Conservation (phyloP, 2,113 vertebrate genomes). For the Nicator chloris region DNA sequence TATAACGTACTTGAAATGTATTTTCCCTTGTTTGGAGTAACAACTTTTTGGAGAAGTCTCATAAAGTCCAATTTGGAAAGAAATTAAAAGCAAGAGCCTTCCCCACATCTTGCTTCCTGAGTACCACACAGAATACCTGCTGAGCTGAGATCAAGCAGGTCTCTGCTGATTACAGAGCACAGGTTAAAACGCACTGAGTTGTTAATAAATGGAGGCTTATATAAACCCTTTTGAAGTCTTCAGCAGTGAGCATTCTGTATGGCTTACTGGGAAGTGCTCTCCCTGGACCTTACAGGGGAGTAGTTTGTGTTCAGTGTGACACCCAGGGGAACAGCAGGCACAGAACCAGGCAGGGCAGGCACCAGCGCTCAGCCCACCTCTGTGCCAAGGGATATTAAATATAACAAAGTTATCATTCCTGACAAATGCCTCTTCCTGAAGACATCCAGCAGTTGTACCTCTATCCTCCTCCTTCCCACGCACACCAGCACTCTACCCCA, state of each 20-base stretch:
- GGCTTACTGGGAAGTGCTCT: not conserved
- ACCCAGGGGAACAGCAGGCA: not conserved
- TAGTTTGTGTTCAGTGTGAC: not conserved
- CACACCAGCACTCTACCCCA: not conserved
- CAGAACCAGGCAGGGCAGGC: not conserved
- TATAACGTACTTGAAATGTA: slow-evolving; percentile 36
- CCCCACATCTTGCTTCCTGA: slow-evolving; percentile 9
- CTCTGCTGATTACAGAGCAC: not conserved
- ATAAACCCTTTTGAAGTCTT: not conserved
- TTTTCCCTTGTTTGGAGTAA: slow-evolving; percentile 51
- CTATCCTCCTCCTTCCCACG: not conserved
- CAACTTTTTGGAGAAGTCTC: slow-evolving; percentile 39
- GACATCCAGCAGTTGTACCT: not conserved
- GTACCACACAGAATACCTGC: slow-evolving; percentile 5
- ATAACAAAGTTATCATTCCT: not conserved
- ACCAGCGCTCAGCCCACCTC: not conserved
- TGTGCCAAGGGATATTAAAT: not conserved
- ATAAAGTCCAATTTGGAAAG: slow-evolving; percentile 33
- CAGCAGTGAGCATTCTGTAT: not conserved
- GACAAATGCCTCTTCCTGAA: not conserved
- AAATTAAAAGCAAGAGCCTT: slow-evolving; percentile 53
- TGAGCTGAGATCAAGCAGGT: slow-evolving; percentile 17
- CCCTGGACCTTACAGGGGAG: not conserved
- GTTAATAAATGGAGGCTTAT: not conserved
- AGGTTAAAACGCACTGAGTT: not conserved